Percentiles rank a stretch among this genome's conserved stretches.
Evolutionary conservation across 2,113 vertebrate species (phyloP).

Genomic region (Entelurus aequoreus): DNA sequence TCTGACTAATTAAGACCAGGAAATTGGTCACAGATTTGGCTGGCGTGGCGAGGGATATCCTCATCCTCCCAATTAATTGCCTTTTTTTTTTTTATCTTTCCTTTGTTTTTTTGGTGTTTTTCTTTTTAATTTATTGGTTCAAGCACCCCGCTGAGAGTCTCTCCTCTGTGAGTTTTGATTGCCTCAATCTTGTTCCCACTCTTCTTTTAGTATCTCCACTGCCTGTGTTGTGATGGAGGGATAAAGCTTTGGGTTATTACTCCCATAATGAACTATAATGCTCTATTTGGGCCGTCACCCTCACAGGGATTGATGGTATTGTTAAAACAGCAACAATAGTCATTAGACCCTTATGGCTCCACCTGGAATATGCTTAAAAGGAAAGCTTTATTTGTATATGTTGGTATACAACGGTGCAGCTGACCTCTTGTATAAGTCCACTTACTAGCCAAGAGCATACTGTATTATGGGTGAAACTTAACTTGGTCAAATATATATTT

Average conservation of each 20-base stretch:
- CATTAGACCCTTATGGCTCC: conserved; percentile 9
- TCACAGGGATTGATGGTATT: conserved; percentile 52
- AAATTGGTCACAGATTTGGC: conserved; percentile 55
- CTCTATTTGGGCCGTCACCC: conserved; percentile 51
- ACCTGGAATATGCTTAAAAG: conserved; percentile 2
- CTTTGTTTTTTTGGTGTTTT: conserved; percentile 6
- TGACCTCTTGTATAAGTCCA: no score
- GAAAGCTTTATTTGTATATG: not conserved
- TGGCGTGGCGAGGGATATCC: conserved; percentile 34
- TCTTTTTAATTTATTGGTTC: conserved; percentile 10
- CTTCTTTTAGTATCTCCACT: not conserved
- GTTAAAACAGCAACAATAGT: conserved; percentile 46
- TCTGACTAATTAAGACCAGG: conserved; percentile 56
- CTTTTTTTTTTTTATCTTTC: conserved; percentile 13
- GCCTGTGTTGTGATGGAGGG: not conserved
- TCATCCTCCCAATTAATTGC: conserved; percentile 21
- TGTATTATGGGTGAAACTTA: no score
- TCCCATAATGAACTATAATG: conserved; percentile 64
- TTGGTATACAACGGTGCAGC: no score
- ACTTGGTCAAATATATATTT: no score
- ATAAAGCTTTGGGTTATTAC: conserved; percentile 62
- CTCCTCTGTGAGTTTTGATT: not conserved
- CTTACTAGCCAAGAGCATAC: no score
- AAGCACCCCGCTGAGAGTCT: conserved; percentile 1
- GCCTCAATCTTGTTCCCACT: not conserved